phyloP scores from a whole-genome alignment of 2,888 invertebrate genomes.

The Ormia ochracea region DNA sequence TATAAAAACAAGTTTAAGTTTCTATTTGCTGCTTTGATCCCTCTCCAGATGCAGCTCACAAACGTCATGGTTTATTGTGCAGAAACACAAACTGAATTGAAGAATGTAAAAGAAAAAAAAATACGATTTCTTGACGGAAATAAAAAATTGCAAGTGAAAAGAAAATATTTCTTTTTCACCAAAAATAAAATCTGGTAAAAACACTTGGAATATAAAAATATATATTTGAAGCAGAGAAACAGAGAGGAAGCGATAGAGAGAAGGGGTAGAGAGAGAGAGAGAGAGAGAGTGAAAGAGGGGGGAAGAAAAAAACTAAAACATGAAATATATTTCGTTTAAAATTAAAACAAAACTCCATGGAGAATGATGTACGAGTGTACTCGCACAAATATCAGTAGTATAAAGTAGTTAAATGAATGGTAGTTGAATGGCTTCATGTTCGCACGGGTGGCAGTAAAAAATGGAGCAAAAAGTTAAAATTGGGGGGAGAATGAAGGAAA shows the following conservation, averaged over 20 bases:
- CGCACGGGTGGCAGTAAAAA: not conserved
- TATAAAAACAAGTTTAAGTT: slow-evolving; percentile 26
- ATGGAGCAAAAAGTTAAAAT: not conserved
- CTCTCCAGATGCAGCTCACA: slow-evolving; percentile 7
- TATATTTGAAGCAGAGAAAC: slow-evolving; percentile 20
- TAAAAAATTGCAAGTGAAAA: slow-evolving; percentile 44
- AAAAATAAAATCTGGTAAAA: slow-evolving; percentile 4
- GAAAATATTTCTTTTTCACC: slow-evolving; percentile 14
- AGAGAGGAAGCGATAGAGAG: too few species aligned
- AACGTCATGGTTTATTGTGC: slow-evolving; percentile 51
- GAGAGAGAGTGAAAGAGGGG: too few species aligned
- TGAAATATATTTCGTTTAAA: slow-evolving; percentile 28
- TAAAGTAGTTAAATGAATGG: slow-evolving; percentile 19
- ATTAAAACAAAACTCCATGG: slow-evolving; percentile 27
- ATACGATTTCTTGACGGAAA: slow-evolving; percentile 30
- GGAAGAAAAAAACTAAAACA: not conserved
- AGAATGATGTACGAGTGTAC: slow-evolving; percentile 37
- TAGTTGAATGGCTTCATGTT: not conserved
- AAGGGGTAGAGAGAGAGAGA: too few species aligned
- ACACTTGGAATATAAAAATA: slow-evolving; percentile 14
- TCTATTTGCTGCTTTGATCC: slow-evolving; percentile 36
- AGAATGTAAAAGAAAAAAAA: not conserved
- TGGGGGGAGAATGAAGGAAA: not conserved
- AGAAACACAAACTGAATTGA: slow-evolving; percentile 35
- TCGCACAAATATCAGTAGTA: not conserved